phyloP scores from a whole-genome alignment of 1,140 invertebrate genomes.

The Xylocopa sonorina region DNA sequence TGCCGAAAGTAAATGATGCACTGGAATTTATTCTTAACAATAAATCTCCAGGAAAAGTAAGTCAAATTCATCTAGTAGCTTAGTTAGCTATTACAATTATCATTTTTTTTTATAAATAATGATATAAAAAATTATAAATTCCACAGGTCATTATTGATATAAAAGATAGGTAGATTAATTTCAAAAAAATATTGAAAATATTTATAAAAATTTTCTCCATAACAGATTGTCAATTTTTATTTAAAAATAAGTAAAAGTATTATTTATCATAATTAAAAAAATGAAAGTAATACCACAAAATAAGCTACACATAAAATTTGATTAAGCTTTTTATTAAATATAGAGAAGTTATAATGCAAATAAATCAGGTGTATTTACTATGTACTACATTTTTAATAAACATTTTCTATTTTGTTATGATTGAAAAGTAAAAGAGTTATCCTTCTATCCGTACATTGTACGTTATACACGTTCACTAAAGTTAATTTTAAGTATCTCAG shows the following conservation, averaged over 20 bases:
- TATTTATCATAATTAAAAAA: not conserved
- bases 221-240: not conserved
- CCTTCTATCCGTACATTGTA: not conserved
- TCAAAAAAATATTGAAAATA: constrained; percentile 11
- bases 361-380: not conserved
- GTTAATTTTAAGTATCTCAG: not conserved
- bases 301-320: not conserved
- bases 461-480: not conserved
- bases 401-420: not conserved
- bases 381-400: constrained; percentile 26
- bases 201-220: not conserved
- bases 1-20: constrained; percentile 74
- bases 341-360: not conserved
- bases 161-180: constrained; percentile 67
- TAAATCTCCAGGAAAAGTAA: constrained; percentile 74
- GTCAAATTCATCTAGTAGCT: not conserved
- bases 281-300: not conserved
- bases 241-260: not conserved
- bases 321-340: not conserved
- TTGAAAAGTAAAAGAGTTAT: not conserved
- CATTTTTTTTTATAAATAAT: not conserved
- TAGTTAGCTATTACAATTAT: not conserved
- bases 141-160: constrained; percentile 73
- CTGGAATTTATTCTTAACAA: constrained; percentile 67
- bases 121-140: constrained; percentile 24